Base-by-base conservation (phyloP, 2,113 vertebrate genomes). In the Nibea albiflora region DNA sequence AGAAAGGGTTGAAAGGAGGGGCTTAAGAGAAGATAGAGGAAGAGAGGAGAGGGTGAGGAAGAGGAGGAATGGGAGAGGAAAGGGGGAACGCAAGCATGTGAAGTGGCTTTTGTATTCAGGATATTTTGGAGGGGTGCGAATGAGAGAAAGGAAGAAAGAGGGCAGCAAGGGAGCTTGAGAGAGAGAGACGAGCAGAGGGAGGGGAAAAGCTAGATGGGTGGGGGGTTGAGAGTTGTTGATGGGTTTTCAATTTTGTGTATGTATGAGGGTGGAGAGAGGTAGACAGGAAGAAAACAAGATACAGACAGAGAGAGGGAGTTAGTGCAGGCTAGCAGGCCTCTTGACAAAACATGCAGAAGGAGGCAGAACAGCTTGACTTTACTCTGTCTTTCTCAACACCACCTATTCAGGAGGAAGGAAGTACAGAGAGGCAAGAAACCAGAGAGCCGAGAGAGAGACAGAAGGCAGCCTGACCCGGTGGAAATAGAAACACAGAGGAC, bases 21-120 rank as follows among this genome's bases (percentile, higher is more conserved):
- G 64, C 70, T 54, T 80, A 74, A 70, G 58, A 86, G 80, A 78
- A 78, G 74, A 73, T 68, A 68, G 58, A 86, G 76, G 63, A 85
- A 70, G 77, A 88, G 84, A 83, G 49, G 54, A 76, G 67, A 85
- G 69, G 57, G 67, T 75, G 68, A 83, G 66, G 57, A 53, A 82
- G 83, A 73, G 71, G 76, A 77, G 67, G 76, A 87, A 87, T 81
- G 79, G 75, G 73, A 76, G 67, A 83, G 57, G 72, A 83, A 81
- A 81, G 73, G 63, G 57, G 80, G 66, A 53, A 77, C 47, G 70
- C 78, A 26, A 84, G 81, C 80, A 79, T 83, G 85, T 83, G 80
- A 89, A 90, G 89, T 67, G 70, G 81, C 90, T 92, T 90, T 95
- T 94, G 92, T 94, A 54, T 81, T 90, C 82, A 63, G 73, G 85